A percentile compares a stretch with the other conserved stretches of the same genome.
Conservation (phyloP, 2,888 invertebrate species). For the Gastracanthus pulcherrimus region DNA sequence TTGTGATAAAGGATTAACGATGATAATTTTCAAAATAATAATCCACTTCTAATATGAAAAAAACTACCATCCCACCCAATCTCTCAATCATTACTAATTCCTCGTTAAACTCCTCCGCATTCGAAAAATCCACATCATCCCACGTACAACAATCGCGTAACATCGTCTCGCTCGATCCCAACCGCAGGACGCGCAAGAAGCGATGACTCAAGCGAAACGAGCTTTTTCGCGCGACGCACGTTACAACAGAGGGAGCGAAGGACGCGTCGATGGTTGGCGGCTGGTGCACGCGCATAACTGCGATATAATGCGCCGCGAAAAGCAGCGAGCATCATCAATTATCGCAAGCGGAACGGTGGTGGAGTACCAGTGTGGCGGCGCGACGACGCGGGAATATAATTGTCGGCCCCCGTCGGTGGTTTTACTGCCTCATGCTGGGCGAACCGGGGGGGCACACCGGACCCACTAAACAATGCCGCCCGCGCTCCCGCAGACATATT, state of each 20-base stretch:
- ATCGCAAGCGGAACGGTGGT: conserved; percentile 52
- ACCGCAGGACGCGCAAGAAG: too few relatives aligned
- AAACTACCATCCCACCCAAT: too few relatives aligned
- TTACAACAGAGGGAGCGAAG: not conserved
- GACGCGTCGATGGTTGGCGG: not conserved
- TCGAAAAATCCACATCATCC: too few relatives aligned
- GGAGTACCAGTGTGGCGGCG: not conserved
- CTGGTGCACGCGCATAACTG: conserved; percentile 61
- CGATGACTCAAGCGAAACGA: too few relatives aligned
- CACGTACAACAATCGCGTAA: too few relatives aligned
- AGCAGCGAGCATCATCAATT: conserved; percentile 69
- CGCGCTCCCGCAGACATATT: not conserved
- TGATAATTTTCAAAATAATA: too few relatives aligned
- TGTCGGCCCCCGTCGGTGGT: conserved; percentile 47
- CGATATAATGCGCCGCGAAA: conserved; percentile 69
- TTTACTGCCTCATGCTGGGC: conserved; percentile 16
- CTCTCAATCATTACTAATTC: too few relatives aligned
- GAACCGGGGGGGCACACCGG: not conserved
- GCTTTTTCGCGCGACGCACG: not conserved
- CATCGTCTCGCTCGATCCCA: too few relatives aligned
- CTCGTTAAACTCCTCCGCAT: too few relatives aligned
- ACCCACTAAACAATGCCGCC: not conserved
- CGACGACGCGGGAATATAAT: conserved; percentile 26
- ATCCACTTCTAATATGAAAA: too few relatives aligned
- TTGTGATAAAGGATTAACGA: too few relatives aligned